A percentile compares a stretch with the other conserved stretches of the same genome.
Conservation (phyloP, 1,140 invertebrate genomes). For the Camponotus pennsylvanicus region DNA sequence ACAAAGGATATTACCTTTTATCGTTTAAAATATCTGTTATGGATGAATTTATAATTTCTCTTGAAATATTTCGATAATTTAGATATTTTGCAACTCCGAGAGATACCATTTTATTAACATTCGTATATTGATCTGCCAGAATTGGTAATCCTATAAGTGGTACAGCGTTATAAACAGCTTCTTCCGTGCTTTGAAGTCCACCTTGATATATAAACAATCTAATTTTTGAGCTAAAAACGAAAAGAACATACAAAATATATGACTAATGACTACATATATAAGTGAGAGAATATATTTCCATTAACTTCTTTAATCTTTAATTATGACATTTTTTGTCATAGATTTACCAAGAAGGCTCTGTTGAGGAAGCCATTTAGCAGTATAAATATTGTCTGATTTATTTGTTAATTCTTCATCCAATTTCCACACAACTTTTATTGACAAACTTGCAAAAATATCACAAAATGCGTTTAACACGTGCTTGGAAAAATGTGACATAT, state of each 20-base stretch:
- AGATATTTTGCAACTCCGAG: conserved; percentile 71
- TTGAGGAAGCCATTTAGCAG: conserved; percentile 83
- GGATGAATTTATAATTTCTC: conserved; percentile 48
- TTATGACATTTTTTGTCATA: not conserved
- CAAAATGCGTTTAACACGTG: conserved; percentile 79
- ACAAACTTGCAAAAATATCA: conserved; percentile 84
- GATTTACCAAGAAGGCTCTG: conserved; percentile 79
- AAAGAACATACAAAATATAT: not conserved
- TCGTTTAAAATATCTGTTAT: conserved; percentile 73
- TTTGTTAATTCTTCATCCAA: conserved; percentile 23
- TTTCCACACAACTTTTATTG: conserved; percentile 79
- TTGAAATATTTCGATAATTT: conserved; percentile 44
- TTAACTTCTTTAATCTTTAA: not conserved
- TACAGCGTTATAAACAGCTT: conserved; percentile 83
- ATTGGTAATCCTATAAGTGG: conserved; percentile 85
- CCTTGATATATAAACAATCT: conserved; percentile 86
- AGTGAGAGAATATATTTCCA: not conserved
- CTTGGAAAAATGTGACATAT: conserved; percentile 74
- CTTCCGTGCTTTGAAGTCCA: conserved; percentile 85
- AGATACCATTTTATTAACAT: conserved; percentile 66
- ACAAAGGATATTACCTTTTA: conserved; percentile 50
- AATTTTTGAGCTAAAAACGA: conserved; percentile 79
- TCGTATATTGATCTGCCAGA: conserved; percentile 75
- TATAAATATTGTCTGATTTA: conserved; percentile 78
- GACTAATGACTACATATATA: not conserved